These are phyloP conservation scores for Scaptomyza cyrtandrae DNA, from an alignment of 2,888 invertebrate species.

Conservation along the genomic window DNA sequence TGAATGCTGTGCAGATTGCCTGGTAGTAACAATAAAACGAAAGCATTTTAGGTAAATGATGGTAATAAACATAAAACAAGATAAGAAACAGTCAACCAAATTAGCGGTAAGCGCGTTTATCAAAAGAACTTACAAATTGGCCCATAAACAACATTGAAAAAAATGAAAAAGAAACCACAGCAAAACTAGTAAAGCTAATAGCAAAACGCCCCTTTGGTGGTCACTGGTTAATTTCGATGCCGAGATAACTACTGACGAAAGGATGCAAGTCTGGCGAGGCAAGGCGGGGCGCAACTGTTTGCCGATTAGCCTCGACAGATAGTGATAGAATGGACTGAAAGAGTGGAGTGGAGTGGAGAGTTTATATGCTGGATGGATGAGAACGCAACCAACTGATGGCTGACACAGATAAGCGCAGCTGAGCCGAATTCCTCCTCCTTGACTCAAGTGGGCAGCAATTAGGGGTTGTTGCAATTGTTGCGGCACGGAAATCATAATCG, in stretches of 20 bases:
- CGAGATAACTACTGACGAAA: conserved; percentile 46
- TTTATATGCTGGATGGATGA: conserved; percentile 47
- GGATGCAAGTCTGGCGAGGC: conserved; percentile 20
- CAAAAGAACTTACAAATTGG: conserved; percentile 58
- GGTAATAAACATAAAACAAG: conserved; percentile 28
- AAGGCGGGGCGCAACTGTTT: conserved; percentile 39
- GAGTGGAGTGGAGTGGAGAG: conserved; percentile 32
- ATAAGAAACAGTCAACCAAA: conserved; percentile 17
- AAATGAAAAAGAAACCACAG: conserved; percentile 28
- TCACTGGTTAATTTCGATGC: conserved; percentile 66
- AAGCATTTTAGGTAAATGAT: conserved; percentile 44
- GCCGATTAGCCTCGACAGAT: conserved; percentile 50
- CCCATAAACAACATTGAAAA: conserved; percentile 41
- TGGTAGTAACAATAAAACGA: conserved; percentile 22
- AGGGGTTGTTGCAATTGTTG: conserved; percentile 70
- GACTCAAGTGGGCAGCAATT: conserved; percentile 71
- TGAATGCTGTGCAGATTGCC: not conserved
- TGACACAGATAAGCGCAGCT: conserved; percentile 68
- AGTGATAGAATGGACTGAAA: too few relatives aligned
- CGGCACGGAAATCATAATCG: conserved; percentile 57
- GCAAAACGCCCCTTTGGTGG: conserved; percentile 57
- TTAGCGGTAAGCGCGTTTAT: conserved; percentile 35
- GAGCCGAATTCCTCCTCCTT: conserved; percentile 41
- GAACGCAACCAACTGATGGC: conserved; percentile 66
- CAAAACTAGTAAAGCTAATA: conserved; percentile 55